These are phyloP conservation scores for Falco berigora DNA, from an alignment of 2,797 vertebrate genomes.

Conservation along the genomic window DNA sequence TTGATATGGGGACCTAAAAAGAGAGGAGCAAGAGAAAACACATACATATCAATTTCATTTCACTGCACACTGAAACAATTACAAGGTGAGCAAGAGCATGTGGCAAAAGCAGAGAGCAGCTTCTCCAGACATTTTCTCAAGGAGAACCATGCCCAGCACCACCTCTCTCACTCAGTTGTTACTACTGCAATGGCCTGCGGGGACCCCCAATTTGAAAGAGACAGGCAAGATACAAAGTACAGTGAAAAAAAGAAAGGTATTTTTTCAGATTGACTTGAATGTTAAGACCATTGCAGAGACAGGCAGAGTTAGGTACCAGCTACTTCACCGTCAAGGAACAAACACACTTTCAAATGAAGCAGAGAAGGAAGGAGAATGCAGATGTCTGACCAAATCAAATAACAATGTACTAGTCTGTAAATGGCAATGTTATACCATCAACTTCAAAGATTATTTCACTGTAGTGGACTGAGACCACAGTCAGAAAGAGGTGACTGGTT, in stretches of 20 bases:
- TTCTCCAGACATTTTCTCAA: background rate
- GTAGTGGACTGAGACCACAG: fast-evolving
- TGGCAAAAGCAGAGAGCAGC: background rate
- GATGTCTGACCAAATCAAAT: background rate
- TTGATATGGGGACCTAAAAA: background rate
- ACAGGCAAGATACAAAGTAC: background rate
- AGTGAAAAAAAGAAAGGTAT: background rate
- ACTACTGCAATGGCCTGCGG: fast-evolving
- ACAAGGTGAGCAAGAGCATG: background rate
- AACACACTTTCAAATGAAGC: background rate
- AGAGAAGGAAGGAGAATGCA: background rate
- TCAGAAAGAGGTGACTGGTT: background rate
- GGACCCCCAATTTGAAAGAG: background rate
- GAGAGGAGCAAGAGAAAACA: background rate
- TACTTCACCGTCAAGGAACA: background rate
- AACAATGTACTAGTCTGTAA: background rate
- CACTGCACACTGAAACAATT: background rate
- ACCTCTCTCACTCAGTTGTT: background rate
- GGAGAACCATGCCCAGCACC: background rate
- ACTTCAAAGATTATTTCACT: background rate
- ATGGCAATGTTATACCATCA: background rate
- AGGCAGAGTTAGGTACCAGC: background rate
- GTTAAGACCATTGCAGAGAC: background rate
- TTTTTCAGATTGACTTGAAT: background rate
- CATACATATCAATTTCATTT: background rate